These are phyloP conservation scores for Pantelozetes paolii DNA, from an alignment of 2,888 invertebrate genomes.

Conservation along the genomic window DNA sequence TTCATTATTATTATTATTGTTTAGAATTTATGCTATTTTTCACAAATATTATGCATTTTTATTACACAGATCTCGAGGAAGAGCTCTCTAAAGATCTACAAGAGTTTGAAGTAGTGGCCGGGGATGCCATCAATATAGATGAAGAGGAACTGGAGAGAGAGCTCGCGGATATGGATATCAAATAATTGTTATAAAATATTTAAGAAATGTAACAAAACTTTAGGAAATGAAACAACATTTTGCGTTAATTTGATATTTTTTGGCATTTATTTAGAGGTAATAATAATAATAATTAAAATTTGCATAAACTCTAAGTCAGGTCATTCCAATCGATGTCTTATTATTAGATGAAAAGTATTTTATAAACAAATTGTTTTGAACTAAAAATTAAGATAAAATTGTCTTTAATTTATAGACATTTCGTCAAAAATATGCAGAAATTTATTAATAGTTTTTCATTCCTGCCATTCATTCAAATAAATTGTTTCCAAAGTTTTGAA, in stretches of 20 bases:
- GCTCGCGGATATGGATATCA: slow-evolving; percentile 60
- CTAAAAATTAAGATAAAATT: not conserved
- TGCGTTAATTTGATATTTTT: not conserved
- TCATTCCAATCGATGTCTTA: not conserved
- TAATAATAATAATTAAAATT: not conserved
- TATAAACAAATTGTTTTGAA: too few species aligned
- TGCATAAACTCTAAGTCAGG: not conserved
- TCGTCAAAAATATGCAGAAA: not conserved
- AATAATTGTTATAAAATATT: slow-evolving; percentile 28
- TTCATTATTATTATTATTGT: too few species aligned
- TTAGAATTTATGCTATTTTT: too few species aligned
- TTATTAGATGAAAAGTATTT: not conserved
- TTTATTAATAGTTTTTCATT: not conserved
- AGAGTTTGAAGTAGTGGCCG: slow-evolving; percentile 81
- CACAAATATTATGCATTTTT: not conserved
- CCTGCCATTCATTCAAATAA: slow-evolving; percentile 16
- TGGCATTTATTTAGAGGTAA: not conserved
- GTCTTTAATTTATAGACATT: not conserved
- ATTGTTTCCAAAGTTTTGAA: not conserved
- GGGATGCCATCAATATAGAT: slow-evolving; percentile 51
- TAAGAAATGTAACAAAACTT: not conserved
- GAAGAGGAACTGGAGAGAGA: slow-evolving; percentile 65
- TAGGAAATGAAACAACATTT: not conserved
- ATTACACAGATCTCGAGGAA: slow-evolving; percentile 66
- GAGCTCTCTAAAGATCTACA: slow-evolving; percentile 91